A percentile compares a stretch with the other conserved stretches of the same genome.
Conservation (phyloP, 2,888 invertebrate genomes). For the Heliconius charithonia region DNA sequence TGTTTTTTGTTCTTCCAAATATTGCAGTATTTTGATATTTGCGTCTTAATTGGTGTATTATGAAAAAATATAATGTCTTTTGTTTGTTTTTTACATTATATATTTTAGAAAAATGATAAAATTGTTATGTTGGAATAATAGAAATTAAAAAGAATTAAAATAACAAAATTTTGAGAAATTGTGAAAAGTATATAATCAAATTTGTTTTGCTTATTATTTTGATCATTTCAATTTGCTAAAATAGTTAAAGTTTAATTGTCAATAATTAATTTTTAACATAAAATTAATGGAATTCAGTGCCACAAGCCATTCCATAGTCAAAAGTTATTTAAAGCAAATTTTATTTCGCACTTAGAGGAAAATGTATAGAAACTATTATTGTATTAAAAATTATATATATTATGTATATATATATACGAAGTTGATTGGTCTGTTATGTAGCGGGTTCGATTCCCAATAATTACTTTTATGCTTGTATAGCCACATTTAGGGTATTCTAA, state of each 20-base stretch:
- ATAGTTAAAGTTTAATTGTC: no score
- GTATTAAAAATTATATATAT: not conserved
- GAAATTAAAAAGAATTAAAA: not conserved
- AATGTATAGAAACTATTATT: slow-evolving; percentile 9
- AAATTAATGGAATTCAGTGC: not conserved
- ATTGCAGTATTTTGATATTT: no score
- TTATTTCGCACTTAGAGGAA: not conserved
- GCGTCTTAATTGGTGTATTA: not conserved
- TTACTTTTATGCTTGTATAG: not conserved
- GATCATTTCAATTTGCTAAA: no score
- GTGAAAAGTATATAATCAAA: not conserved
- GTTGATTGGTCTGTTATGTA: slow-evolving; percentile 1
- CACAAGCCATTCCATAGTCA: not conserved
- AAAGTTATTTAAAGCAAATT: not conserved
- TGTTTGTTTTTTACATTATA: not conserved
- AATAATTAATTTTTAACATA: not conserved
- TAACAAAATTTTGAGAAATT: not conserved
- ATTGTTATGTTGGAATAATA: not conserved
- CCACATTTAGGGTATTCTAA: not conserved
- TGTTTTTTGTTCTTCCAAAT: not conserved
- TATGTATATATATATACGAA: not conserved
- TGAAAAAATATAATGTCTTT: not conserved
- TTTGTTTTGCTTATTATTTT: no score
- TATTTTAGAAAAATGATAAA: not conserved
- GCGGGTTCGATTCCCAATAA: slow-evolving; percentile 6